A percentile compares a stretch with the other conserved stretches of the same genome.
phyloP scores from a whole-genome alignment of 2,797 vertebrate species.

The Poeciliopsis paucimaculata region DNA sequence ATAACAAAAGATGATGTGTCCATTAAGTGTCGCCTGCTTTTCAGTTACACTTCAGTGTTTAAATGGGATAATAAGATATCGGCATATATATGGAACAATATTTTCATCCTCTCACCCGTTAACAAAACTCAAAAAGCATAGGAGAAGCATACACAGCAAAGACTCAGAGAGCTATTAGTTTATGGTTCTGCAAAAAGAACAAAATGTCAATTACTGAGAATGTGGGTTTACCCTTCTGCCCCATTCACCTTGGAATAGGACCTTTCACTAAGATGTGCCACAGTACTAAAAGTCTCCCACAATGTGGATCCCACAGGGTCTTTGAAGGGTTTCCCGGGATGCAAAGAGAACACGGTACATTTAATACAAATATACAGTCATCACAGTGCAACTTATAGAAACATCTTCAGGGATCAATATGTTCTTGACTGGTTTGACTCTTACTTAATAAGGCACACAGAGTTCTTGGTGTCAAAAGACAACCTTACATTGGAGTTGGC shows the following conservation, averaged over 20 bases:
- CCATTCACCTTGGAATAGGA: neutral
- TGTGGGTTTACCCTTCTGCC: neutral
- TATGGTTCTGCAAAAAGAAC: neutral
- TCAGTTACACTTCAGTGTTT: slow-evolving; percentile 33
- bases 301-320: neutral
- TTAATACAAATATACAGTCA: neutral
- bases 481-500: neutral
- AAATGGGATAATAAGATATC: slow-evolving; percentile 53
- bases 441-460: neutral
- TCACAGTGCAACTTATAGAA: neutral
- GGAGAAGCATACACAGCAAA: neutral
- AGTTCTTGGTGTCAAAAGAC: neutral
- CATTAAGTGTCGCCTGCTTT: slow-evolving; percentile 46
- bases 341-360: neutral
- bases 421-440: neutral
- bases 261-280: neutral
- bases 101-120: slow-evolving; percentile 16
- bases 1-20: slow-evolving; percentile 64
- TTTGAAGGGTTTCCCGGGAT: neutral
- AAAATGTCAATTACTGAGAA: neutral
- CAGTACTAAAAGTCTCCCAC: too few relatives aligned
- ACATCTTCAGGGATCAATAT: neutral
- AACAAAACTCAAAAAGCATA: neutral
- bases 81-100: slow-evolving; percentile 31
- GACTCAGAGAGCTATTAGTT: neutral